Evolutionary conservation across 2,113 vertebrate species (phyloP).

Genomic region (Stegastes partitus): DNA sequence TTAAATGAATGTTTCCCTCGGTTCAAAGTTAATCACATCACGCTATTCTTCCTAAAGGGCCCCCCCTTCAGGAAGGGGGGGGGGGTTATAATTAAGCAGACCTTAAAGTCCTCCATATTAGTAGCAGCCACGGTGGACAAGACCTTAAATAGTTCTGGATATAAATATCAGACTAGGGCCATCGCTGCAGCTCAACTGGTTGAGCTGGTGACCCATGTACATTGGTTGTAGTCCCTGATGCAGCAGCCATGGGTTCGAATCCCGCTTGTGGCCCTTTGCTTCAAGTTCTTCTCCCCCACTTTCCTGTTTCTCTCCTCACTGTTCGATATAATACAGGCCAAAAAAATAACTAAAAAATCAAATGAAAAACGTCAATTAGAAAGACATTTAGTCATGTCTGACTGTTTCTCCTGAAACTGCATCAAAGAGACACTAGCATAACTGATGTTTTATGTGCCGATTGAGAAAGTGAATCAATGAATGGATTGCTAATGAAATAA

Average conservation of each 20-base stretch:
- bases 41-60: constrained; percentile 1
- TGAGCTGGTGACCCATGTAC: too few relatives aligned
- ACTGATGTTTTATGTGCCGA: background rate
- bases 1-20: background rate
- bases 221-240: too few relatives aligned
- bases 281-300: too few relatives aligned
- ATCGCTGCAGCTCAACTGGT: too few relatives aligned
- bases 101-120: background rate
- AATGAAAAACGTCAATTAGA: too few relatives aligned
- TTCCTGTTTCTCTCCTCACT: too few relatives aligned
- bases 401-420: too few relatives aligned
- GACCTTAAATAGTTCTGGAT: constrained; percentile 15
- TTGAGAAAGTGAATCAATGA: background rate
- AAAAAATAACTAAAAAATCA: too few relatives aligned
- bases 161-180: background rate
- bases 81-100: constrained; percentile 1
- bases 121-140: constrained; percentile 20
- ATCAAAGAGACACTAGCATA: background rate
- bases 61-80: too few relatives aligned
- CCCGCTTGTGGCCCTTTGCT: too few relatives aligned
- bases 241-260: too few relatives aligned
- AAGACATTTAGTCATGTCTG: constrained; percentile 8
- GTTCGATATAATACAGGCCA: too few relatives aligned
- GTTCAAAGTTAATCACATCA: constrained; percentile 3
- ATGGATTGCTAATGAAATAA: background rate